phyloP scores from a whole-genome alignment of 2,113 vertebrate genomes.

The Ursus arctos region DNA sequence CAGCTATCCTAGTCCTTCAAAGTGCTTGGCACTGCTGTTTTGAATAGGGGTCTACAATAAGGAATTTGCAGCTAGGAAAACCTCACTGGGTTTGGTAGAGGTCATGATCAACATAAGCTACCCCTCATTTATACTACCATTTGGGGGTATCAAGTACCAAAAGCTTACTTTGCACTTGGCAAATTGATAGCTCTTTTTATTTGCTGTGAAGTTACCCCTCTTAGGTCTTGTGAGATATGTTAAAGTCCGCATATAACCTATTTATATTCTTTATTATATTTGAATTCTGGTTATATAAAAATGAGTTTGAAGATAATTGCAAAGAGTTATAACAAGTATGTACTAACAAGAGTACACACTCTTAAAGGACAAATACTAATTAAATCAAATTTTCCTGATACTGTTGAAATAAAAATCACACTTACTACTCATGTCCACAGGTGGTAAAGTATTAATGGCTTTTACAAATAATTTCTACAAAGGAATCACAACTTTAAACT shows the following conservation, averaged over 20 bases:
- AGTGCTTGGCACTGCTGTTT: not conserved
- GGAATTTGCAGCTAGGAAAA: not conserved
- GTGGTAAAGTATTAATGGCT: slow-evolving; percentile 34
- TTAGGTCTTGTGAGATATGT: not conserved
- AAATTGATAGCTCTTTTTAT: slow-evolving; percentile 26
- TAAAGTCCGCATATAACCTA: not conserved
- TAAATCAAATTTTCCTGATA: slow-evolving; percentile 48
- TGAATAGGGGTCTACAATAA: not conserved
- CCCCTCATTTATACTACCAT: not conserved
- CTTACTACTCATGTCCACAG: slow-evolving; percentile 1
- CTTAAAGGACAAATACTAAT: slow-evolving; percentile 26
- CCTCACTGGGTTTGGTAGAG: not conserved
- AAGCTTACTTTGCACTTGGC: not conserved
- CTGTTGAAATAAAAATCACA: slow-evolving; percentile 32
- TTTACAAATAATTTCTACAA: slow-evolving; percentile 67
- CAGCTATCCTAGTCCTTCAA: not conserved
- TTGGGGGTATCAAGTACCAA: not conserved
- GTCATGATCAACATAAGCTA: not conserved
- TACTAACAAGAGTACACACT: not conserved
- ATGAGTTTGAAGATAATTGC: not conserved
- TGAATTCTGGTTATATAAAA: slow-evolving; percentile 9
- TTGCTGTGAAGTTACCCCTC: not conserved
- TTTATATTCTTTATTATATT: slow-evolving; percentile 41
- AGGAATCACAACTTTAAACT: slow-evolving; percentile 30
- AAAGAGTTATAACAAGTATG: not conserved